Evolutionary conservation across 2,888 invertebrate species (phyloP).

Genomic region (Exocentrus adspersus): DNA sequence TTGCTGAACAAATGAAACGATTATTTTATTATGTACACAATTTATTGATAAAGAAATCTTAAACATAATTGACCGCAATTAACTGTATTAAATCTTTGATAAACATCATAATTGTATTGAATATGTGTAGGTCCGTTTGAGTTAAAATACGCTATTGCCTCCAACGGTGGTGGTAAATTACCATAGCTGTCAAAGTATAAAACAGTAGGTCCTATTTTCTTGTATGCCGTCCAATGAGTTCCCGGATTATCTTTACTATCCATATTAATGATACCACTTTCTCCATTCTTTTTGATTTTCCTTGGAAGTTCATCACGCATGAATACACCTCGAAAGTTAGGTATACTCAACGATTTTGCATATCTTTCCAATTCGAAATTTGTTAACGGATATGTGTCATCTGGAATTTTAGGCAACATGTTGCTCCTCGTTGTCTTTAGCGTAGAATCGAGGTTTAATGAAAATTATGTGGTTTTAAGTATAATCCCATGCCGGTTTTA

Average conservation of each 20-base stretch:
- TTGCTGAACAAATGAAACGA: neutral
- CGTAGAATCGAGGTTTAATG: neutral
- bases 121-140: slow-evolving; percentile 1
- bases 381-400: too few species aligned
- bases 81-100: slow-evolving; percentile 2
- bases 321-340: slow-evolving; percentile 12
- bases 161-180: slow-evolving; percentile 10
- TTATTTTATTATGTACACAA: neutral
- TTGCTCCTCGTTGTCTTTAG: too few species aligned
- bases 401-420: too few species aligned
- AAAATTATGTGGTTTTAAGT: neutral
- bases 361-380: neutral
- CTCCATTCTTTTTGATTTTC: slow-evolving; percentile 2
- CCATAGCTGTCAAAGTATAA: slow-evolving; percentile 26
- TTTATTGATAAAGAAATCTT: neutral
- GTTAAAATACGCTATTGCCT: slow-evolving; percentile 12
- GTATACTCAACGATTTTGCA: neutral
- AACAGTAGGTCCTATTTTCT: neutral
- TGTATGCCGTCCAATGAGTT: slow-evolving; percentile 29
- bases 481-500: slow-evolving; percentile 3
- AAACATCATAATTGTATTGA: slow-evolving; percentile 1
- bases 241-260: slow-evolving; percentile 16
- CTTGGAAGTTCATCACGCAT: slow-evolving; percentile 16
- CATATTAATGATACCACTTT: slow-evolving; percentile 21
- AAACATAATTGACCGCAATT: slow-evolving; percentile 1